Percentiles rank a stretch among this genome's conserved stretches.
These are phyloP conservation scores for Sceloporus undulatus DNA, from an alignment of 2,113 vertebrate genomes.

Conservation along the genomic window DNA sequence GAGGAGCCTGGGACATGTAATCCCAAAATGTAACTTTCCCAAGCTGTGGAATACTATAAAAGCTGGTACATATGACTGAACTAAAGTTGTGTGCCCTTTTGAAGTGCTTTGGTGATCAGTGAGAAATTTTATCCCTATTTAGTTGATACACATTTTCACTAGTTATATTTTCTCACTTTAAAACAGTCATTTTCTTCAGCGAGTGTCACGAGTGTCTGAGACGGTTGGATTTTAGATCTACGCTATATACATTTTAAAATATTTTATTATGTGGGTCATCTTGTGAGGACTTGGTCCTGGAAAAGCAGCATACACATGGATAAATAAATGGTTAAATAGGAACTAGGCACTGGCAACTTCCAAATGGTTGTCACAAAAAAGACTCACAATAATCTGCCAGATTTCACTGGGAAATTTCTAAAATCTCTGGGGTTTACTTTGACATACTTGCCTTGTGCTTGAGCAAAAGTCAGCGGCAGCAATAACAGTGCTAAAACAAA, in stretches of 20 bases:
- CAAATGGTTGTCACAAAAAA: background rate
- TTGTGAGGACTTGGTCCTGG: background rate
- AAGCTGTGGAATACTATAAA: background rate
- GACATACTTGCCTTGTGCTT: no score
- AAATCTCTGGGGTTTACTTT: no score
- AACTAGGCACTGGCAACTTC: background rate
- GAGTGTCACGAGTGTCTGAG: background rate
- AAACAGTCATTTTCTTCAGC: background rate
- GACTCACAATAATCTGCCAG: no score
- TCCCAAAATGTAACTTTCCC: background rate
- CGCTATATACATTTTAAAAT: background rate
- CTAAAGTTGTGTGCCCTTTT: no score
- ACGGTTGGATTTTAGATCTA: background rate
- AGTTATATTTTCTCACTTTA: background rate
- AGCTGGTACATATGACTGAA: background rate
- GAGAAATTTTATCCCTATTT: background rate
- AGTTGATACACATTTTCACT: background rate
- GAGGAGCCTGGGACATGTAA: no score
- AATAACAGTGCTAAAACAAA: no score
- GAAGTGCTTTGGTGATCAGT: background rate
- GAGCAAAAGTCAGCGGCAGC: no score
- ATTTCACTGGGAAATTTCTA: no score
- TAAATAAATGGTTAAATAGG: background rate
- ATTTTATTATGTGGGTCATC: background rate
- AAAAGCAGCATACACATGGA: background rate